phyloP scores from a whole-genome alignment of 2,113 vertebrate genomes.

The Pterocles burchelli region DNA sequence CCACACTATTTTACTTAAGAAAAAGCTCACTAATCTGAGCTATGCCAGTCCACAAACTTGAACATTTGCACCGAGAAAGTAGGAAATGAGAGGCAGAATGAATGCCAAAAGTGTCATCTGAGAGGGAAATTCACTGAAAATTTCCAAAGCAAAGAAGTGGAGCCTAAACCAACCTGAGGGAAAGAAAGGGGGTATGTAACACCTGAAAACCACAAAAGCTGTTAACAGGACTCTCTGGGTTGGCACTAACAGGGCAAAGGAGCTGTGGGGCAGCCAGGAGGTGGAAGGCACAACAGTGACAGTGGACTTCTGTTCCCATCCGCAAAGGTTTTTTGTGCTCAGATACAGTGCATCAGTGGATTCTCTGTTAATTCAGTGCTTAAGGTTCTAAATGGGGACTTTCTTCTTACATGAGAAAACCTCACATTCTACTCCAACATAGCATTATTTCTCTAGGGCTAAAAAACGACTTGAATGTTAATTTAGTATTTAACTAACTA shows the following conservation, averaged over 20 bases:
- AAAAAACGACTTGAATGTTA: neutral
- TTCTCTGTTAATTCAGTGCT: neutral
- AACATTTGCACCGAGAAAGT: neutral
- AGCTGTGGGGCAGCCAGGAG: neutral
- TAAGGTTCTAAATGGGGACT: neutral
- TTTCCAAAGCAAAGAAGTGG: neutral
- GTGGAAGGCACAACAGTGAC: neutral
- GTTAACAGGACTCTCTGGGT: neutral
- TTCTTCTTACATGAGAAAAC: neutral
- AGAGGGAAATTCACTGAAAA: neutral
- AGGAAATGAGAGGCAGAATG: neutral
- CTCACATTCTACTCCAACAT: neutral
- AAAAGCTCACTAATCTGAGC: neutral
- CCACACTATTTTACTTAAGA: neutral
- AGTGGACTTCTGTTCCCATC: neutral
- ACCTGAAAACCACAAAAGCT: neutral
- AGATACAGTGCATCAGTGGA: neutral
- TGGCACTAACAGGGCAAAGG: neutral
- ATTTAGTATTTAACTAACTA: neutral
- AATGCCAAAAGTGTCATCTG: neutral
- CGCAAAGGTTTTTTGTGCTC: accelerated
- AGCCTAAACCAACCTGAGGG: neutral
- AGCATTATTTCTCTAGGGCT: neutral
- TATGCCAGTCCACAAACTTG: neutral
- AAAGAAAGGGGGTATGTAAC: neutral